These are phyloP conservation scores for Agrypnus murinus DNA, from an alignment of 2,888 invertebrate genomes.

Conservation along the genomic window DNA sequence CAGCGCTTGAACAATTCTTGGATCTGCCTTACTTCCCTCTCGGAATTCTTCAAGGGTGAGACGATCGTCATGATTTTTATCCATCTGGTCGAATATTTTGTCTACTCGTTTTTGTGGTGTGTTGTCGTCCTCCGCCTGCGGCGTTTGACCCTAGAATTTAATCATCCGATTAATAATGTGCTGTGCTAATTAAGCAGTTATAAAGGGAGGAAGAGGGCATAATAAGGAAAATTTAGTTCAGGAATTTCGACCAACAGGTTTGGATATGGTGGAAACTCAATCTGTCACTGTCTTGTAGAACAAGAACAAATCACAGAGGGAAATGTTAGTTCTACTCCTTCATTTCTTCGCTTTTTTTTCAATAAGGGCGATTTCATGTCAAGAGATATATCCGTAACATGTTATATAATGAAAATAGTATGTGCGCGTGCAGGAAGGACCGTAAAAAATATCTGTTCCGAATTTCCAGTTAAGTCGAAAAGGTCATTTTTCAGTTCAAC, in stretches of 20 bases:
- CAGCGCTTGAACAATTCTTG: constrained; percentile 97
- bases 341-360: neutral
- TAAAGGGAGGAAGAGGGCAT: too few species aligned
- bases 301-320: constrained; percentile 7
- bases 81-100: constrained; percentile 99
- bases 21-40: constrained; percentile 98
- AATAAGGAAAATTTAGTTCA: too few species aligned
- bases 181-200: too few species aligned
- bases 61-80: constrained; percentile 98
- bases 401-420: constrained; percentile 1
- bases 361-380: constrained; percentile 15
- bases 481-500: constrained; percentile 18
- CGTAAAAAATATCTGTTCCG: constrained; percentile 3
- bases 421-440: neutral
- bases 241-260: constrained; percentile 7
- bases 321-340: neutral
- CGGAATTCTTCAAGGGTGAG: constrained; percentile 97
- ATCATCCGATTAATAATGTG: neutral
- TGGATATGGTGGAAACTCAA: neutral
- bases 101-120: constrained; percentile 97
- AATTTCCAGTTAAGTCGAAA: constrained; percentile 8
- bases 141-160: constrained; percentile 86
- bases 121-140: constrained; percentile 88
- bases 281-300: constrained; percentile 10
- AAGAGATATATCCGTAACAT: neutral